phyloP scores from a whole-genome alignment of 2,113 vertebrate genomes.

The Brienomyrus longianalis region DNA sequence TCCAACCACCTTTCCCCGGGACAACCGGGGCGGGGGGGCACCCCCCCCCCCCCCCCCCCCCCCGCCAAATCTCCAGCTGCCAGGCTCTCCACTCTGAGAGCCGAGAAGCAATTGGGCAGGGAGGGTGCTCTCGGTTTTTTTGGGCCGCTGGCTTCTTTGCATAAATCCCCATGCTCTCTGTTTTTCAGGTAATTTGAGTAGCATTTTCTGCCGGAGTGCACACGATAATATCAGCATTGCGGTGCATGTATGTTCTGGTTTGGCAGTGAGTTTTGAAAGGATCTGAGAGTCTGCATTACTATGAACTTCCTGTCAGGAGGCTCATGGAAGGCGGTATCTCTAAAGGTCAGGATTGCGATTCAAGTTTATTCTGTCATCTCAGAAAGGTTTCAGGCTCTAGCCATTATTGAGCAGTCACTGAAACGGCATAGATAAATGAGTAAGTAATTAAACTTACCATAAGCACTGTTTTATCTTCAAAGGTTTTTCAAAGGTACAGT shows the following conservation, averaged over 20 bases:
- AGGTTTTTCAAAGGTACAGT: neutral
- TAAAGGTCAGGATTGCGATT: neutral
- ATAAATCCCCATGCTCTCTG: neutral
- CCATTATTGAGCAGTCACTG: neutral
- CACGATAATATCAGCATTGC: neutral
- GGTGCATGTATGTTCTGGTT: neutral
- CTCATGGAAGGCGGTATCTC: neutral
- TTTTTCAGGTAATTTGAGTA: neutral
- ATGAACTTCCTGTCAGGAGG: neutral
- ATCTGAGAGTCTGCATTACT: neutral
- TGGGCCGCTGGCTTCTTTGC: neutral
- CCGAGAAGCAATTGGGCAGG: neutral
- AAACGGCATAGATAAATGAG: neutral
- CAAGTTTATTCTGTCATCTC: neutral
- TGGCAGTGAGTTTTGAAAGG: neutral
- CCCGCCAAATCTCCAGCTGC: slow-evolving; percentile 39
- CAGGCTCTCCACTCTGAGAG: neutral
- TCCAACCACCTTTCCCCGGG: too few species aligned
- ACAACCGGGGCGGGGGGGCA: too few species aligned
- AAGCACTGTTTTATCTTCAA: neutral
- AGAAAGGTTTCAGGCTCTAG: neutral
- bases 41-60: slow-evolving; percentile 13
- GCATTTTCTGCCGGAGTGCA: neutral
- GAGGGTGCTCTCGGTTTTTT: neutral
- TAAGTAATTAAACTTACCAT: neutral